Percentiles rank a stretch among this genome's conserved stretches.
These are phyloP conservation scores for Apeltes quadracus DNA, from an alignment of 2,113 vertebrate genomes.

Conservation along the genomic window DNA sequence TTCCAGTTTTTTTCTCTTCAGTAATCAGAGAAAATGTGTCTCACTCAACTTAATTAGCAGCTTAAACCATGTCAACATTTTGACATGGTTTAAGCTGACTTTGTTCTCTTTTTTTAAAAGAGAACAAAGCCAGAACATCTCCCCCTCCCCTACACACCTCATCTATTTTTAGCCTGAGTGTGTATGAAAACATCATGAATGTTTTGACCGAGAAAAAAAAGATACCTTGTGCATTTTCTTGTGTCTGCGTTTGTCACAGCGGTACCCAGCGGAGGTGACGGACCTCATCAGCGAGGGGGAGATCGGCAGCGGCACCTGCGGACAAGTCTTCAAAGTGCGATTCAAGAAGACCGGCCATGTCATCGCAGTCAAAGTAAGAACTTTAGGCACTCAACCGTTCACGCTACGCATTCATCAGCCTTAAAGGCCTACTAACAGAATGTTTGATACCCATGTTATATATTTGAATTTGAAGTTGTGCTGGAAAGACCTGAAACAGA, in stretches of 20 bases:
- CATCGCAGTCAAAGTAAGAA: slow-evolving; percentile 91
- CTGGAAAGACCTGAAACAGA: background rate
- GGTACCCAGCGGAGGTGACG: slow-evolving; percentile 91
- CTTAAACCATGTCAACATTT: background rate
- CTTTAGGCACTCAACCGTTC: background rate
- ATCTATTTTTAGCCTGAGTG: background rate
- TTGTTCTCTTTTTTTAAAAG: no score
- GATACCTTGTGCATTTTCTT: background rate
- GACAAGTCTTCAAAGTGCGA: slow-evolving; percentile 94
- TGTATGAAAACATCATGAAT: background rate
- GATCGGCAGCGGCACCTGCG: slow-evolving; percentile 95
- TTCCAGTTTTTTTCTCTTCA: slow-evolving; percentile 4
- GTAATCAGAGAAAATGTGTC: background rate
- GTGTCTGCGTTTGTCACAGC: slow-evolving; percentile 68
- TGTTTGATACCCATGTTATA: background rate
- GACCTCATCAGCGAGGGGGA: slow-evolving; percentile 93
- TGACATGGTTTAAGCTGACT: no score
- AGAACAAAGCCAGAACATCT: slow-evolving; percentile 13
- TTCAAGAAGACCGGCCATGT: slow-evolving; percentile 91
- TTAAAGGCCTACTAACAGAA: background rate
- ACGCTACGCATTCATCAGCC: background rate
- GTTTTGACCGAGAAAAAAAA: background rate
- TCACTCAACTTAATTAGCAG: background rate
- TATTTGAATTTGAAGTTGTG: background rate
- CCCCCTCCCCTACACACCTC: background rate